A percentile compares a stretch with the other conserved stretches of the same genome.
phyloP scores from a whole-genome alignment of 1,140 invertebrate species.

The Lepidurus apus region DNA sequence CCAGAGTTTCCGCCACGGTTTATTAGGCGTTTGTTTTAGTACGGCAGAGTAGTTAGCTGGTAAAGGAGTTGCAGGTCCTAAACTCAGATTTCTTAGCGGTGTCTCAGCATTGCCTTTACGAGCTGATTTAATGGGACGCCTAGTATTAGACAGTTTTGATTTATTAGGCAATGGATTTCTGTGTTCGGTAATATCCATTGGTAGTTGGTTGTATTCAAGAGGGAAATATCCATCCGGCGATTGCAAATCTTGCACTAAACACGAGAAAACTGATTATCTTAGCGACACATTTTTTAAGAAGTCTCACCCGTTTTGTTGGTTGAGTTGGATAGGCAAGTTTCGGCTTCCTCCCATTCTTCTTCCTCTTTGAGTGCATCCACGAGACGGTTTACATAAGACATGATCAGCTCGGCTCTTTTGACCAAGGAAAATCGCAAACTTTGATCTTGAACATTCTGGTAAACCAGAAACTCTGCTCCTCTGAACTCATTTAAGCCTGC shows the following conservation, averaged over 20 bases:
- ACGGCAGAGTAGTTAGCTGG: not conserved
- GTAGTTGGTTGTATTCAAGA: not conserved
- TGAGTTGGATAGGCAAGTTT: not conserved
- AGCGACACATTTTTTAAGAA: not conserved
- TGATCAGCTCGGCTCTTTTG: not conserved
- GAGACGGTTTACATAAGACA: not conserved
- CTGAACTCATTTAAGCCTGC: not conserved
- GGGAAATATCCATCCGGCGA: not conserved
- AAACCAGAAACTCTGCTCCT: not conserved
- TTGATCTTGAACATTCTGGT: not conserved
- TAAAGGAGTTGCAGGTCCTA: not conserved
- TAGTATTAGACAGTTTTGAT: not conserved
- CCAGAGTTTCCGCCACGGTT: not conserved
- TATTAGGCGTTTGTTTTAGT: slow-evolving; percentile 5
- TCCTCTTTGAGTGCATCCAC: not conserved
- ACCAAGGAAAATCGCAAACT: not conserved
- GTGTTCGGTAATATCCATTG: not conserved
- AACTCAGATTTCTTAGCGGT: not conserved
- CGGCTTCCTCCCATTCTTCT: slow-evolving; percentile 2
- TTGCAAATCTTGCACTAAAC: not conserved
- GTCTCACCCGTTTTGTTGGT: not conserved
- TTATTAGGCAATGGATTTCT: not conserved
- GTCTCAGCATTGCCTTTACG: not conserved
- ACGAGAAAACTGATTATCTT: not conserved
- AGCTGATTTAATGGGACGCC: not conserved